Base-by-base conservation (phyloP, 2,113 vertebrate species). In the Gasterosteus nipponicus region DNA sequence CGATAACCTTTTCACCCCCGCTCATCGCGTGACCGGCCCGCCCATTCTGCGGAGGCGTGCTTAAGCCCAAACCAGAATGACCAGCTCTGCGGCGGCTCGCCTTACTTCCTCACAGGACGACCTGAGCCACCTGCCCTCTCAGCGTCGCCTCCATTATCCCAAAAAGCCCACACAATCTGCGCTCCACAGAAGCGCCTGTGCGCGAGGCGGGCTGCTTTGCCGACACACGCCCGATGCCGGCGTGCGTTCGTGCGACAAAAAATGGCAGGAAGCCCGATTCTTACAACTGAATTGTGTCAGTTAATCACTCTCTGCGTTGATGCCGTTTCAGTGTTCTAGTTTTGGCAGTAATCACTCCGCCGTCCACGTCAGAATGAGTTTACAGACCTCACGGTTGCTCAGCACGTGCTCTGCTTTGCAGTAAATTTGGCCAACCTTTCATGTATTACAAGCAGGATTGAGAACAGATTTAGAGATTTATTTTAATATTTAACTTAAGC, bases 401-500 rank as follows among this genome's bases (percentile, higher is more conserved):
- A 42, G 0, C 57, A 26, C 15, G 38, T 71, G 29, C 15, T 10
- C 14, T 51, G 38, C 26, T 3, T 16, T 16, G n/a, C 46, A 16
- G 66, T 73, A 59, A 76, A 80, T 63, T 77, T 82, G 72, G 69
- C 75, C 15, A 81, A 68, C 18, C 59, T 67, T 54, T 31, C n/a
- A 18, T 74, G 67, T 75, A 66, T 82, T 84, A 86, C 67, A 78
- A 65, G 67, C 68, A 42, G 87, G 87, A 87, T 83, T 90, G 77
- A 82, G 85, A 87, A 81, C 80, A 86, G 88, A 89, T 92, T 91
- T 89, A 85, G 70, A 83, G 88, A 86, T 91, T 90, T 86, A 69
- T 82, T 84, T 87, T 78, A 74, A 87, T 89, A 87, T 90, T 84
- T 89, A 64, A 76, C 73, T 71, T 73, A 72, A 87, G 86, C 86